Conservation (phyloP, 1,140 invertebrate species). For the Littorina saxatilis region DNA sequence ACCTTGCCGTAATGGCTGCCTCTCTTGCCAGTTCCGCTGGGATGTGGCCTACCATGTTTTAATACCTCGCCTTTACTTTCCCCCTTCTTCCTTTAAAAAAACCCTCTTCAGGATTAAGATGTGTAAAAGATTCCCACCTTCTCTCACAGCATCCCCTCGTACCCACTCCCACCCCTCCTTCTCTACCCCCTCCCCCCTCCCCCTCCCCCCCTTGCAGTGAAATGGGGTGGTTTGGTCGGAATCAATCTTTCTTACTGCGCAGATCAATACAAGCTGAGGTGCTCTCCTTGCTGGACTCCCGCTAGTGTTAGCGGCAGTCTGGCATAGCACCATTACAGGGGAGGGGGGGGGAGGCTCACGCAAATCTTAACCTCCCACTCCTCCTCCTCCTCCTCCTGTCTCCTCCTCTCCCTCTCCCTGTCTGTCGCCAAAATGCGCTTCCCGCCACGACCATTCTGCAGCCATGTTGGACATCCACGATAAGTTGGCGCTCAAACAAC, state of each 20-base stretch:
- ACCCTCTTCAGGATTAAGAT: too few species aligned
- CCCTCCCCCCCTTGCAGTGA: background rate
- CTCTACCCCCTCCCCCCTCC: conserved; percentile 1
- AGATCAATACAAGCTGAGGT: conserved; percentile 19
- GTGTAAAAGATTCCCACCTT: too few species aligned
- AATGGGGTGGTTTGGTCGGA: conserved; percentile 13
- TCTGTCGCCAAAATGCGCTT: conserved; percentile 23
- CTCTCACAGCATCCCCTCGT: background rate
- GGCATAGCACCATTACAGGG: conserved; percentile 9
- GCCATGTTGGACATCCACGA: conserved; percentile 22
- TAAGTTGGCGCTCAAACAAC: conserved; percentile 19
- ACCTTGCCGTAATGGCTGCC: background rate
- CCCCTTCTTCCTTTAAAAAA: too few species aligned
- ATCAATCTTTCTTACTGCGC: conserved; percentile 34
- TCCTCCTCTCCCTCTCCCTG: background rate
- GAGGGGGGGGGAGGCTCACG: background rate
- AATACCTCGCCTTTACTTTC: too few species aligned
- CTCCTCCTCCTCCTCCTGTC: background rate
- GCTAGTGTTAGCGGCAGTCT: conserved; percentile 12
- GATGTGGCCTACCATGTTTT: too few species aligned
- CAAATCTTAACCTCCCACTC: background rate
- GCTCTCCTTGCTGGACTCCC: conserved; percentile 15
- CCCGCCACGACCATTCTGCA: conserved; percentile 9
- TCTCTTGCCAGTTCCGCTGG: background rate
- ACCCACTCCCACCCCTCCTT: background rate